Evolutionary conservation across 1,140 invertebrate species (phyloP).

Genomic region (Dendrolimus punctatus): DNA sequence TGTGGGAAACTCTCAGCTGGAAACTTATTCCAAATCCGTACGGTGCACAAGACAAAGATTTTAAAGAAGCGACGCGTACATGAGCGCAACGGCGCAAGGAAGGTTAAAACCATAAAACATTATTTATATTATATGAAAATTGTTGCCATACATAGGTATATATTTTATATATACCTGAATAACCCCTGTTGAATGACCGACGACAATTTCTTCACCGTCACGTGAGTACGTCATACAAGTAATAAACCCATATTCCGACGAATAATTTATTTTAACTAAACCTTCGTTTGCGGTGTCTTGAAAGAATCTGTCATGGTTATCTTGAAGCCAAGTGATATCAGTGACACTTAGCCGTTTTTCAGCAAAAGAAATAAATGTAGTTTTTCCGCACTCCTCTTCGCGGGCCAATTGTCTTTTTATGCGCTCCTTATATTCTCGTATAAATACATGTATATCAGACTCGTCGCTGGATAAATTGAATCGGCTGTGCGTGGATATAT

Average conservation of each 20-base stretch:
- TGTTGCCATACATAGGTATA: conserved; percentile 1
- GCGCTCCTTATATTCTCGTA: conserved; percentile 41
- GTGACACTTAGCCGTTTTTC: conserved; percentile 24
- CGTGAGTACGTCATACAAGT: conserved; percentile 39
- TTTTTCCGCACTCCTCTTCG: conserved; percentile 22
- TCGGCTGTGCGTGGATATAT: conserved; percentile 32
- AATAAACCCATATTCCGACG: conserved; percentile 46
- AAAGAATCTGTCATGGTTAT: conserved; percentile 44
- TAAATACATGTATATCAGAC: conserved; percentile 41
- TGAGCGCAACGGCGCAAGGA: no score
- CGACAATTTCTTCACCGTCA: conserved; percentile 39
- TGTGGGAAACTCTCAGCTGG: no score
- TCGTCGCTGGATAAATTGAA: conserved; percentile 38
- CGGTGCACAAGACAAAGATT: no score
- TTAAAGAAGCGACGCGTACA: no score
- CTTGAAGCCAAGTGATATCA: conserved; percentile 36
- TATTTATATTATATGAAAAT: no score
- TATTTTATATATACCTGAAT: conserved; percentile 41
- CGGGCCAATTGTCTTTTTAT: conserved; percentile 29
- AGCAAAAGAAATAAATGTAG: conserved; percentile 41
- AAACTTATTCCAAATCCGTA: no score
- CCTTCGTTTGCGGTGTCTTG: conserved; percentile 39
- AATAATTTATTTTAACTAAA: conserved; percentile 29
- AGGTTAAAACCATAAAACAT: no score
- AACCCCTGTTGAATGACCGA: conserved; percentile 48